Evolutionary conservation across 2,797 vertebrate genomes (phyloP), one percentile per base, ranked within the genome.

Genomic region (Epinephelus coioides): DNA sequence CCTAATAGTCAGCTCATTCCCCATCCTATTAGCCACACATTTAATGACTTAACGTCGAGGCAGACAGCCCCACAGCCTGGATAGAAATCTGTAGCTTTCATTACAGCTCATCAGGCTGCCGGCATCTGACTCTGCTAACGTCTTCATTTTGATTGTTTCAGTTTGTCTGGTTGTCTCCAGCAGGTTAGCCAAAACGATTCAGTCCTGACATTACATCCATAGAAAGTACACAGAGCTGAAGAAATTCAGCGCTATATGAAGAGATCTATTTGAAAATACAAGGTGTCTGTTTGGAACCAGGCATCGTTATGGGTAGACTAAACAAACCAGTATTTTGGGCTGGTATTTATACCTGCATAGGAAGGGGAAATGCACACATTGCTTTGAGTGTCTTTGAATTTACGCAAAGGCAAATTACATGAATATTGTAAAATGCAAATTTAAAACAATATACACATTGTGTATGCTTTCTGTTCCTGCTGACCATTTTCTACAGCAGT

Each of bases 201-300:
- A 66, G 15, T 49, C 27, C 9, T 54, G 49, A 5, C 13, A 51
- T 44, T 40, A 11, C 53, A 43, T 5, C 19, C 4, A 38, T 23
- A 25, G 21, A 68, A 56, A 47, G 19, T 73, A 18, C 38, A 27
- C 21, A 53, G 21, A 51, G 46, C 30, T 67, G 34, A 43, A 59
- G 10, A 40, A 57, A 47, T 71, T 12, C 11, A 19, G 27, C 30
- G n/a, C 6, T 30, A 56, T 27, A 23, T 23, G 18, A 18, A 49
- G 18, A 49, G 6, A 61, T 56, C 9, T 2, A 18, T 19, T 25
- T 43, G 23, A 53, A 18, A 53, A 23, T 23, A 43, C 30, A 53
- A 34, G 13, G 7, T 30, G 25, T 27, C 18, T 23, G 30, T 67
- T 43, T 54, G 3, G 34, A 23, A 50, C 3, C 21, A 17, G 17